A percentile compares a stretch with the other conserved stretches of the same genome.
Evolutionary conservation across 1,140 invertebrate species (phyloP).

Genomic region (Cydia splendana): DNA sequence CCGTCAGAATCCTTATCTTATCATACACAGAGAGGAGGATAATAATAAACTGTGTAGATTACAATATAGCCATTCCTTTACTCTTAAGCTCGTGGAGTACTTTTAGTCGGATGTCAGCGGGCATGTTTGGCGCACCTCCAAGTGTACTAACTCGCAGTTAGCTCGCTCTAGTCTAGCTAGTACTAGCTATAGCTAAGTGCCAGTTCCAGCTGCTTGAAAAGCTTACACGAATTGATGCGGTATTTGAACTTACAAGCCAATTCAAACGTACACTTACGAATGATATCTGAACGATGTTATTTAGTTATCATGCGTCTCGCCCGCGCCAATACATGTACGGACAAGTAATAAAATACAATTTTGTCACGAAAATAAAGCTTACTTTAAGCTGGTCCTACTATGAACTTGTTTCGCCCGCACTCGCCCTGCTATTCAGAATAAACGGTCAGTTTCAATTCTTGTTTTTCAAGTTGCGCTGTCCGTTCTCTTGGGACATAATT

Average conservation of each 20-base stretch:
- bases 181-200: too few species aligned
- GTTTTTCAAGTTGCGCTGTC: slow-evolving; percentile 2
- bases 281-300: too few species aligned
- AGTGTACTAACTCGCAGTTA: slow-evolving; percentile 2
- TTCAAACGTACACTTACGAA: too few species aligned
- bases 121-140: slow-evolving; percentile 9
- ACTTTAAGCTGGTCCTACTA: neutral
- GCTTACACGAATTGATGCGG: too few species aligned
- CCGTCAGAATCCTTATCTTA: too few species aligned
- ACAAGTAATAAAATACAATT: too few species aligned
- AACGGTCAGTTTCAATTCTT: slow-evolving; percentile 3
- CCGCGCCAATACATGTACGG: too few species aligned
- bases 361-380: too few species aligned
- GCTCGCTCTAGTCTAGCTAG: neutral
- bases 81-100: neutral
- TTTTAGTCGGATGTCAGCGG: slow-evolving; percentile 8
- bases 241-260: too few species aligned
- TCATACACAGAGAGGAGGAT: too few species aligned
- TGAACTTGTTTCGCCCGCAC: neutral
- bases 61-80: neutral
- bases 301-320: too few species aligned
- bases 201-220: neutral
- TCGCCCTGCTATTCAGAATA: neutral
- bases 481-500: slow-evolving; percentile 6
- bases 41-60: too few species aligned